Evolutionary conservation across 2,113 vertebrate genomes (phyloP).

Genomic region (Dromaius novaehollandiae): DNA sequence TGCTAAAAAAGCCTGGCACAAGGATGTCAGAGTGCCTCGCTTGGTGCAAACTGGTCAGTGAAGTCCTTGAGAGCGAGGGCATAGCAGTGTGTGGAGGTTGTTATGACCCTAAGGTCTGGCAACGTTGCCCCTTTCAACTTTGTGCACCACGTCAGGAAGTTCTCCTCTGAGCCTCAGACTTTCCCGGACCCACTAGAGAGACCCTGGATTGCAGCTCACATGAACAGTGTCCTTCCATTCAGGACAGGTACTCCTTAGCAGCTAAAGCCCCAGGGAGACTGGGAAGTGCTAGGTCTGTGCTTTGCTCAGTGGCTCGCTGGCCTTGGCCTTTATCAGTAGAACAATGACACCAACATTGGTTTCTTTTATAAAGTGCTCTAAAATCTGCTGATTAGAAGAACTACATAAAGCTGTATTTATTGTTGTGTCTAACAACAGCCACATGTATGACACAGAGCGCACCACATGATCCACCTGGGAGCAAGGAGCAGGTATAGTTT

Average conservation of each 20-base stretch:
- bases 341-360: not conserved
- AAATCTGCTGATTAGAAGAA: not conserved
- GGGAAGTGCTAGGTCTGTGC: not conserved
- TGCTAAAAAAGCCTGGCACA: not conserved
- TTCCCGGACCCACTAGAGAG: not conserved
- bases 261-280: not conserved
- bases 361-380: not conserved
- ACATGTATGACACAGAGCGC: accelerated
- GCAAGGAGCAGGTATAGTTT: not conserved
- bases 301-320: not conserved
- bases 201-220: not conserved
- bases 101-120: not conserved
- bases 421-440: not conserved
- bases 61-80: not conserved
- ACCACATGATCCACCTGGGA: not conserved
- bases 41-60: not conserved
- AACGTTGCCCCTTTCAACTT: accelerated
- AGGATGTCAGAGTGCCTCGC: not conserved
- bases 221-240: not conserved
- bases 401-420: not conserved
- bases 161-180: not conserved
- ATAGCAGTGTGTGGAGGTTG: too few species aligned
- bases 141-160: accelerated
- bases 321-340: not conserved
- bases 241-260: not conserved